phyloP scores from a whole-genome alignment of 2,113 vertebrate genomes.

The Microcebus jonahi region DNA sequence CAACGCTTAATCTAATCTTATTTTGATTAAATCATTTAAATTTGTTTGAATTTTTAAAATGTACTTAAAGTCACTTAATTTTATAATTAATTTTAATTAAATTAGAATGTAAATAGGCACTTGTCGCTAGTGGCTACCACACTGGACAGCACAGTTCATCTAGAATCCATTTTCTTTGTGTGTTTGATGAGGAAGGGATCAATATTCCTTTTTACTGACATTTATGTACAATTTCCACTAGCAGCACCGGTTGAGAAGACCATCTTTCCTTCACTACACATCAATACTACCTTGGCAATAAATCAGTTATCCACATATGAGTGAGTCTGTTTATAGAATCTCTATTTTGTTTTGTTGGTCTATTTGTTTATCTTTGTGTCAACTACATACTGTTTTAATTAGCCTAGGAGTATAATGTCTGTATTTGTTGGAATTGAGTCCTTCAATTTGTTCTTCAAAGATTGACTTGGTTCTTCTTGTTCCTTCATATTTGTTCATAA shows the following conservation, averaged over 20 bases:
- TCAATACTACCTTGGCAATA: background rate
- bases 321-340: background rate
- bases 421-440: background rate
- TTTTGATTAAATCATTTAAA: background rate
- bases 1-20: background rate
- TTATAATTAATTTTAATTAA: background rate
- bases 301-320: background rate
- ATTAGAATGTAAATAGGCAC: background rate
- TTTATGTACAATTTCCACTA: background rate
- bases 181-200: background rate
- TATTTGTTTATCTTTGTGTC: background rate
- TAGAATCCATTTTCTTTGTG: background rate
- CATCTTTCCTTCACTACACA: background rate
- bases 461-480: background rate
- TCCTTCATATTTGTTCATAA: background rate
- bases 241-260: background rate
- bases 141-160: background rate
- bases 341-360: background rate
- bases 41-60: background rate
- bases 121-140: background rate
- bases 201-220: background rate
- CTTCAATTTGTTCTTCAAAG: slow-evolving; percentile 1
- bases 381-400: background rate
- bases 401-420: background rate
- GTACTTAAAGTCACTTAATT: background rate